Conservation (phyloP, 2,888 invertebrate species). For the Argyresthia goedartella region DNA sequence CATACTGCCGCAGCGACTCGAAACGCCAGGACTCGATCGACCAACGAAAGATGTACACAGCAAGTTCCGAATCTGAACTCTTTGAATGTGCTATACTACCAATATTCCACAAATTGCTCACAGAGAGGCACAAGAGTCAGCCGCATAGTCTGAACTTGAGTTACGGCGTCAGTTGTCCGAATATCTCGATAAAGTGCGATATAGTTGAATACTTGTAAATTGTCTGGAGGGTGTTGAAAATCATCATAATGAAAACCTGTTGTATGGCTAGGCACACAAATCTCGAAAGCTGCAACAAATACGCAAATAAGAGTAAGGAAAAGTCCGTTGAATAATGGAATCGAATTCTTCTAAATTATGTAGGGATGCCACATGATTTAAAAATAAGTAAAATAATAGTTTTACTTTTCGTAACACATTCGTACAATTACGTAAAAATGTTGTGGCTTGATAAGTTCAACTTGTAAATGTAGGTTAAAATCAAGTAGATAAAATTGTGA, state of each 20-base stretch:
- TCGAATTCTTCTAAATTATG: too few species aligned
- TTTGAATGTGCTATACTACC: conserved; percentile 89
- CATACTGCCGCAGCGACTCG: conserved; percentile 54
- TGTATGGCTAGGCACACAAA: too few species aligned
- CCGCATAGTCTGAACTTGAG: conserved; percentile 77
- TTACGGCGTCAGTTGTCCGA: conserved; percentile 90
- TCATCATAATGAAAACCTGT: not conserved
- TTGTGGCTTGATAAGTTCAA: too few species aligned
- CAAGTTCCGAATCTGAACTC: conserved; percentile 86
- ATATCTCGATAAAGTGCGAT: conserved; percentile 95
- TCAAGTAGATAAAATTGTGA: too few species aligned
- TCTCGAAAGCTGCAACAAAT: too few species aligned
- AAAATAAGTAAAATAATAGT: too few species aligned
- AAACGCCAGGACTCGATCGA: conserved; percentile 53
- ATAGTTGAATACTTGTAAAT: conserved; percentile 92
- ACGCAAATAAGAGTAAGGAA: too few species aligned
- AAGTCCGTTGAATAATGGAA: too few species aligned
- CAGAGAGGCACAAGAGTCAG: conserved; percentile 82
- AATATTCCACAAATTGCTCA: conserved; percentile 92
- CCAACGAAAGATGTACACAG: conserved; percentile 75
- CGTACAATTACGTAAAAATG: too few species aligned
- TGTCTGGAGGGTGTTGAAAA: not conserved
- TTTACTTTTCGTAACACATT: too few species aligned
- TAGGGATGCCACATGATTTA: too few species aligned
- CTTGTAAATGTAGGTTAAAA: too few species aligned